Evolutionary conservation across 1,140 invertebrate genomes (phyloP).

Genomic region (Pseudachorutes palmiensis): DNA sequence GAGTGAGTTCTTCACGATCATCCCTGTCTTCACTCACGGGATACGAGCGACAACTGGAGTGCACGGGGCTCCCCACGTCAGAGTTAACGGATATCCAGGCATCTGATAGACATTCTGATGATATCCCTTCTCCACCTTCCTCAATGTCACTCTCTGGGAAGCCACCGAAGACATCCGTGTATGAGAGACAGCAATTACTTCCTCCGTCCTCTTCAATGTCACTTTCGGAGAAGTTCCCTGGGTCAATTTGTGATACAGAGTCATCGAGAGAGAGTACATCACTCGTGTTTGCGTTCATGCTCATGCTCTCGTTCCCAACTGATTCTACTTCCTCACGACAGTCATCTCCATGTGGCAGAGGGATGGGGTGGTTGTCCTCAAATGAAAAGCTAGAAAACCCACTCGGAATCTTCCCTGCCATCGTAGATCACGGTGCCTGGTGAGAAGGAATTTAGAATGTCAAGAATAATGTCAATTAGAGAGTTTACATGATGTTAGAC

Average conservation of each 20-base stretch:
- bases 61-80: conserved; percentile 1
- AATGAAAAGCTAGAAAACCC: background rate
- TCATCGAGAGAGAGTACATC: background rate
- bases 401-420: background rate
- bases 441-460: background rate
- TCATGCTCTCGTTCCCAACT: conserved; percentile 4
- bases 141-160: conserved; percentile 6
- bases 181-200: background rate
- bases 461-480: no score
- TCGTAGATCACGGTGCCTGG: no score
- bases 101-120: background rate
- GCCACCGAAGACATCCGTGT: background rate
- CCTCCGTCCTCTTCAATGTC: background rate
- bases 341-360: background rate
- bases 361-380: background rate
- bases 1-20: background rate
- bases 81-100: background rate
- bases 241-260: background rate
- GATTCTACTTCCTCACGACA: background rate
- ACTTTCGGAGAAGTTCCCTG: conserved; percentile 3
- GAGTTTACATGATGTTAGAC: no score
- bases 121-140: background rate
- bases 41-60: conserved; percentile 4
- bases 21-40: conserved; percentile 10
- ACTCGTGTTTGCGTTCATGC: background rate